These are phyloP conservation scores for Asteroscopus sphinx DNA, from an alignment of 2,888 invertebrate genomes.

Conservation along the genomic window DNA sequence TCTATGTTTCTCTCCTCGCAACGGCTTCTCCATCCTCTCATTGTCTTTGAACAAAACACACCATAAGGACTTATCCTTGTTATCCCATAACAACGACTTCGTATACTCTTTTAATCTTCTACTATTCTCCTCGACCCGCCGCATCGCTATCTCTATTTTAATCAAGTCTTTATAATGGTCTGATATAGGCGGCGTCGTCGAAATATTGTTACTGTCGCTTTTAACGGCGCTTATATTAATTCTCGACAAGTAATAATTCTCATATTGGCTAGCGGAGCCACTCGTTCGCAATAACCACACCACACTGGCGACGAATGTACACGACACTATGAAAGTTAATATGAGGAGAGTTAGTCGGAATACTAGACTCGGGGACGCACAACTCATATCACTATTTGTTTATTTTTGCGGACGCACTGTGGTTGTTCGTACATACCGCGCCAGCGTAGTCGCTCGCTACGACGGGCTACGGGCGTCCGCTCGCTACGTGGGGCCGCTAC, in stretches of 20 bases:
- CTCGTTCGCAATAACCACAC: conserved; percentile 85
- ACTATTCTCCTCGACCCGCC: conserved; percentile 87
- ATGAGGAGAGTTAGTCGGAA: conserved; percentile 85
- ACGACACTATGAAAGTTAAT: conserved; percentile 84
- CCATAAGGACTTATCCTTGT: conserved; percentile 87
- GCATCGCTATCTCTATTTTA: conserved; percentile 88
- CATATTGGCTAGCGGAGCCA: conserved; percentile 82
- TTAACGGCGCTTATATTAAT: conserved; percentile 86
- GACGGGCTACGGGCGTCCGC: conserved; percentile 78
- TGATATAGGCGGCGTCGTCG: conserved; percentile 74
- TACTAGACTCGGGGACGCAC: conserved; percentile 83
- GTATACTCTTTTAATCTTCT: conserved; percentile 87
- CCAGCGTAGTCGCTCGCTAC: conserved; percentile 75
- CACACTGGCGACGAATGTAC: conserved; percentile 84
- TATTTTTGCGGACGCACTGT: conserved; percentile 80
- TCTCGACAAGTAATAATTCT: conserved; percentile 89
- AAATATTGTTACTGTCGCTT: conserved; percentile 75
- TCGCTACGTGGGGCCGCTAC: conserved; percentile 76
- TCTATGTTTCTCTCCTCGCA: conserved; percentile 68
- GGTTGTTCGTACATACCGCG: conserved; percentile 83
- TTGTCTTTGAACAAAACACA: conserved; percentile 88
- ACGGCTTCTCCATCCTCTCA: conserved; percentile 73
- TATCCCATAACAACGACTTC: conserved; percentile 86
- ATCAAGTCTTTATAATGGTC: conserved; percentile 88
- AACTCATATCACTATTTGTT: conserved; percentile 90